A percentile compares a stretch with the other conserved stretches of the same genome.
phyloP scores from a whole-genome alignment of 2,113 vertebrate genomes.

The Struthidea cinerea region DNA sequence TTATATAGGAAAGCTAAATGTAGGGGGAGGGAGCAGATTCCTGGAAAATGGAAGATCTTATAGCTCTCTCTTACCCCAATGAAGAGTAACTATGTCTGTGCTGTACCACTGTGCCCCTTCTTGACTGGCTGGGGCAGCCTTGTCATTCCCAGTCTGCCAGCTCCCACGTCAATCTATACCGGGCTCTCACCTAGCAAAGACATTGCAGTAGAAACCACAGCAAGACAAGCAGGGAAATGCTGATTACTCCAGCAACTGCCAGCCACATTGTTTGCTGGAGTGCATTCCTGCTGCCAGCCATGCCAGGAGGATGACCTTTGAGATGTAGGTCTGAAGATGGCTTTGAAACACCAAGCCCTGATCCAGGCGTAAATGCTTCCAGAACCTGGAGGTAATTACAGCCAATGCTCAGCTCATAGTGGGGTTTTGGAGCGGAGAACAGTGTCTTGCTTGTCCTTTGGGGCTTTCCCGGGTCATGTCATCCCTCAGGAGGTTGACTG shows the following conservation, averaged over 20 bases:
- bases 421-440: not conserved
- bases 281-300: not conserved
- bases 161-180: not conserved
- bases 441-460: not conserved
- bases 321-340: not conserved
- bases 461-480: not conserved
- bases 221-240: not conserved
- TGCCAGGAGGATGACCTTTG: not conserved
- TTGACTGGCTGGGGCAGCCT: not conserved
- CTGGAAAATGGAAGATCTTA: constrained; percentile 71
- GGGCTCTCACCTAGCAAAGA: not conserved
- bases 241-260: not conserved
- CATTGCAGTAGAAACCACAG: not conserved
- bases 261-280: not conserved
- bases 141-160: not conserved
- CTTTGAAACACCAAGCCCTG: not conserved
- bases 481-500: not conserved
- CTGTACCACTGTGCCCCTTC: not conserved
- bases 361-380: not conserved
- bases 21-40: constrained; percentile 70
- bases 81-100: not conserved
- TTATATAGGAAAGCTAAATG: constrained; percentile 75
- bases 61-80: not conserved
- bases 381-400: not conserved
- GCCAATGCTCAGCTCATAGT: not conserved